A percentile compares a stretch with the other conserved stretches of the same genome.
These are phyloP conservation scores for Cossypha niveicapilla DNA, from an alignment of 2,797 vertebrate genomes.

Conservation along the genomic window DNA sequence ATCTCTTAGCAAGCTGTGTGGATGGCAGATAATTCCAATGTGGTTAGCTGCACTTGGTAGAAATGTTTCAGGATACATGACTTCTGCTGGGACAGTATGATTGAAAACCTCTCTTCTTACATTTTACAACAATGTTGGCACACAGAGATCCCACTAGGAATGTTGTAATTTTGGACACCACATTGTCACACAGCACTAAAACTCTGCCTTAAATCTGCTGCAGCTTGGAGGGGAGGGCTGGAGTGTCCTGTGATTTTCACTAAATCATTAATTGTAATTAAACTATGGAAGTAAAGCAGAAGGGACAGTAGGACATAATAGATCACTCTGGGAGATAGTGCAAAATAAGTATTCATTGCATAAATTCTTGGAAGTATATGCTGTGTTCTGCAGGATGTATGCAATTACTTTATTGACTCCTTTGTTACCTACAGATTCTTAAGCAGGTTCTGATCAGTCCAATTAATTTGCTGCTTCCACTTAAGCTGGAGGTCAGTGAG, in stretches of 20 bases:
- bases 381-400: background rate
- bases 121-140: background rate
- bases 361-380: background rate
- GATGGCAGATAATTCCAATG: background rate
- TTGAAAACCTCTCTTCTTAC: background rate
- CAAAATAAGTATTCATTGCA: background rate
- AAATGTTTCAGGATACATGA: background rate
- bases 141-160: background rate
- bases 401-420: background rate
- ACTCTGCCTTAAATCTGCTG: background rate
- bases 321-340: background rate
- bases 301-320: background rate
- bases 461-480: background rate
- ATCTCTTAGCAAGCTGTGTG: background rate
- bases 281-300: background rate
- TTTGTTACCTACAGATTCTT: background rate
- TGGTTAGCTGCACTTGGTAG: background rate
- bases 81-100: background rate
- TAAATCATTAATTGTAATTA: background rate
- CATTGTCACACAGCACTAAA: background rate
- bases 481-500: background rate
- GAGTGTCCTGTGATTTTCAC: background rate
- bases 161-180: rapidly evolving
- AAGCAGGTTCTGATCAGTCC: background rate
- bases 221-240: background rate